Conservation (phyloP, 2,888 invertebrate species). For the Metallyticus violacea region DNA sequence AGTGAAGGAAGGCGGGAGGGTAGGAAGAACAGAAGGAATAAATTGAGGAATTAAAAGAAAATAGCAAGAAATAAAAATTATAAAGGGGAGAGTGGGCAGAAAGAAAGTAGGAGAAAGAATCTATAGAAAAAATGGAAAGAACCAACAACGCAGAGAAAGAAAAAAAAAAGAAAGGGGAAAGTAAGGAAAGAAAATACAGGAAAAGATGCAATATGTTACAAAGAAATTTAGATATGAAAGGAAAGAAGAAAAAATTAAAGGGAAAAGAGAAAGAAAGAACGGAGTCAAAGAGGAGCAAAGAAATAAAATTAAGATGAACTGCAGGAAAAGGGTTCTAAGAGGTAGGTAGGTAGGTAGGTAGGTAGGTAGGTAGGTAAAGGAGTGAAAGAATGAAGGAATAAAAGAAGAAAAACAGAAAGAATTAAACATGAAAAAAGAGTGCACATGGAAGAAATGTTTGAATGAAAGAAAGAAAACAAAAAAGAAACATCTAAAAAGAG, state of each 20-base stretch:
- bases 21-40: constrained; percentile 21
- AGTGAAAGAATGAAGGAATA: background rate
- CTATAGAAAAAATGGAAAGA: constrained; percentile 29
- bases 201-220: too few species aligned
- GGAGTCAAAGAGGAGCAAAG: too few species aligned
- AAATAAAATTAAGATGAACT: background rate
- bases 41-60: constrained; percentile 23
- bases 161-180: too few species aligned
- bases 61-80: background rate
- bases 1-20: constrained; percentile 22
- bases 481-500: too few species aligned
- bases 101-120: constrained; percentile 25
- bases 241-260: background rate
- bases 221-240: too few species aligned
- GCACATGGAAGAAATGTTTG: background rate
- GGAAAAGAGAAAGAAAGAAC: background rate
- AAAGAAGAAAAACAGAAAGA: background rate
- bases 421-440: too few species aligned
- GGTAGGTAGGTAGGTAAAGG: background rate
- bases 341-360: background rate
- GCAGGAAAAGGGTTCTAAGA: background rate
- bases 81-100: background rate
- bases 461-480: too few species aligned
- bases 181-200: too few species aligned
- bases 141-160: constrained; percentile 24